Evolutionary conservation across 2,113 vertebrate species (phyloP).

Genomic region (Myrmecobius fasciatus): DNA sequence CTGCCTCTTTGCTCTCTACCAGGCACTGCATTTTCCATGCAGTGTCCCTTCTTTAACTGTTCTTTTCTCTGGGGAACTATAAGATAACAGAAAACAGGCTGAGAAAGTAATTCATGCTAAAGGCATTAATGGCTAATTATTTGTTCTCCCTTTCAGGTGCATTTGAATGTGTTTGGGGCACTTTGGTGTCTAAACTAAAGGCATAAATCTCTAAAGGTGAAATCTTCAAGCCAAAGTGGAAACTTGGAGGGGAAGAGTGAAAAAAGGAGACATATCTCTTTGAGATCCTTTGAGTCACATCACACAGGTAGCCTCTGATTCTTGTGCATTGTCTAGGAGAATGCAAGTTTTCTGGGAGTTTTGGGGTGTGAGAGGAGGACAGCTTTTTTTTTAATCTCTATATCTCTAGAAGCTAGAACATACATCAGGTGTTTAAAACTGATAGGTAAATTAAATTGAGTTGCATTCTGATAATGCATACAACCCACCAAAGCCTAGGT

Average conservation of each 20-base stretch:
- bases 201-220: not conserved
- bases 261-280: not conserved
- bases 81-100: not conserved
- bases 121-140: not conserved
- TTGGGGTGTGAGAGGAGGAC: not conserved
- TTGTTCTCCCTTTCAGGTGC: not conserved
- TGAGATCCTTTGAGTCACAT: slow-evolving; percentile 25
- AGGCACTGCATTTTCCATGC: not conserved
- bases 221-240: not conserved
- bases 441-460: not conserved
- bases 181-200: slow-evolving; percentile 8
- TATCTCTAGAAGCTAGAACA: not conserved
- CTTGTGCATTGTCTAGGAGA: not conserved
- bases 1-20: not conserved
- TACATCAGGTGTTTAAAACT: not conserved
- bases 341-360: not conserved
- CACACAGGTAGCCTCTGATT: not conserved
- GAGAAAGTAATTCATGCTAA: not conserved
- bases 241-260: not conserved
- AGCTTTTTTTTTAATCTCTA: not conserved
- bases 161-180: slow-evolving; percentile 7
- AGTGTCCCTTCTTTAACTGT: not conserved
- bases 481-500: not conserved
- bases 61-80: not conserved
- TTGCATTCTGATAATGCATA: not conserved